phyloP scores from a whole-genome alignment of 2,888 invertebrate genomes.

The Drosophila parthenogenetica region DNA sequence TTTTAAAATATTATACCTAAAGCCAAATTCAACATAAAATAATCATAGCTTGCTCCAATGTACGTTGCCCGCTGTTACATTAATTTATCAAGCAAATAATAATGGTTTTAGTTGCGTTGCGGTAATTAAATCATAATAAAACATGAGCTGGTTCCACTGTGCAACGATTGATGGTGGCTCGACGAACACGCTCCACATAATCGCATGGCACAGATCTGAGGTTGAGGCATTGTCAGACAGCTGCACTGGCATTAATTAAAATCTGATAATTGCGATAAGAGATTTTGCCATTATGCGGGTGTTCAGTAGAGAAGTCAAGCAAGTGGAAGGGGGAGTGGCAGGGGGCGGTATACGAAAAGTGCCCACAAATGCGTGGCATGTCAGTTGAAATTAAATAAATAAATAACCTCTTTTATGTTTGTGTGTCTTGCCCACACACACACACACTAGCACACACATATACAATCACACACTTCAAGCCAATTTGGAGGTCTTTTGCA shows the following conservation, averaged over 20 bases:
- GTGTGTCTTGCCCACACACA: slow-evolving; percentile 4
- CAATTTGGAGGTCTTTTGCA: slow-evolving; percentile 54
- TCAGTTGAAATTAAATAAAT: slow-evolving; percentile 39
- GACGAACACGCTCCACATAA: slow-evolving; percentile 7
- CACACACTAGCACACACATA: background rate
- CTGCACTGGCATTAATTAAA: slow-evolving; percentile 62
- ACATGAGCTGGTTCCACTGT: slow-evolving; percentile 1
- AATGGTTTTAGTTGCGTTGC: background rate
- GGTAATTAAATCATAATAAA: background rate
- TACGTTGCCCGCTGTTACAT: background rate
- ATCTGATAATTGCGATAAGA: slow-evolving; percentile 46
- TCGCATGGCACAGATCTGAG: slow-evolving; percentile 36
- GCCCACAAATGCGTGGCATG: slow-evolving; percentile 45
- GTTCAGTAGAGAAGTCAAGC: background rate
- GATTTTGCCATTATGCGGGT: slow-evolving; percentile 33
- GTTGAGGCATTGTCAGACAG: slow-evolving; percentile 27
- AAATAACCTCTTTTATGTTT: slow-evolving; percentile 51
- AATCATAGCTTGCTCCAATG: no score
- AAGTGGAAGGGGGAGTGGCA: no score
- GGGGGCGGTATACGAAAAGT: slow-evolving; percentile 30
- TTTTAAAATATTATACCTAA: no score
- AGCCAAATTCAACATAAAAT: no score
- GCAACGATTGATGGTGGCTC: background rate
- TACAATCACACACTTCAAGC: slow-evolving; percentile 13
- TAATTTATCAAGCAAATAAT: background rate